These are phyloP conservation scores for Hydropotes inermis DNA, from an alignment of 2,113 vertebrate species.

Conservation along the genomic window DNA sequence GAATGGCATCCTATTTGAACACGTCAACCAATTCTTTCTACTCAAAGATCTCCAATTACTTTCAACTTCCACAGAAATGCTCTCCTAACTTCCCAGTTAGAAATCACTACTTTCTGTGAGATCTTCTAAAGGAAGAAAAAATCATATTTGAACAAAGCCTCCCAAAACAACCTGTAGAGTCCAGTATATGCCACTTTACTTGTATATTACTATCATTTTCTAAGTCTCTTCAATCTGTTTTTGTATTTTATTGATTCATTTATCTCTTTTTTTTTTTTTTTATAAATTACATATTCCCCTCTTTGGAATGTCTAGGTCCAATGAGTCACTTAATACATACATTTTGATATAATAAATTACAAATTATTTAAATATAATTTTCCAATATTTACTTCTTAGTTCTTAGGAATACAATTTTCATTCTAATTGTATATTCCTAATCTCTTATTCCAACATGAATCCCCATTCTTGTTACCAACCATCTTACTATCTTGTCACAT, in stretches of 20 bases:
- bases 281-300: neutral
- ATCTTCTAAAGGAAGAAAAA: rapidly evolving
- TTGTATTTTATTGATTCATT: neutral
- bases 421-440: neutral
- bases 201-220: neutral
- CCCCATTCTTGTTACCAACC: rapidly evolving
- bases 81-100: neutral
- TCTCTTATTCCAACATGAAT: neutral
- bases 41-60: neutral
- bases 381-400: neutral
- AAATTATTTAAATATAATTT: neutral
- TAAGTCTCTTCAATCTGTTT: neutral
- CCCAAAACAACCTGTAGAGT: neutral
- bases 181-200: neutral
- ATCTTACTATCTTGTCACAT: neutral
- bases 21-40: neutral
- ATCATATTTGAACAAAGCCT: neutral
- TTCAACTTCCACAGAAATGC: neutral
- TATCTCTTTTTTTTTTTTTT: neutral
- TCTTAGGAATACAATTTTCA: neutral
- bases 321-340: neutral
- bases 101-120: neutral
- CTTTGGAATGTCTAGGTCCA: neutral
- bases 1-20: neutral
- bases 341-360: neutral